Base-by-base conservation (phyloP, 2,113 vertebrate species). In the Connochaetes taurinus region DNA sequence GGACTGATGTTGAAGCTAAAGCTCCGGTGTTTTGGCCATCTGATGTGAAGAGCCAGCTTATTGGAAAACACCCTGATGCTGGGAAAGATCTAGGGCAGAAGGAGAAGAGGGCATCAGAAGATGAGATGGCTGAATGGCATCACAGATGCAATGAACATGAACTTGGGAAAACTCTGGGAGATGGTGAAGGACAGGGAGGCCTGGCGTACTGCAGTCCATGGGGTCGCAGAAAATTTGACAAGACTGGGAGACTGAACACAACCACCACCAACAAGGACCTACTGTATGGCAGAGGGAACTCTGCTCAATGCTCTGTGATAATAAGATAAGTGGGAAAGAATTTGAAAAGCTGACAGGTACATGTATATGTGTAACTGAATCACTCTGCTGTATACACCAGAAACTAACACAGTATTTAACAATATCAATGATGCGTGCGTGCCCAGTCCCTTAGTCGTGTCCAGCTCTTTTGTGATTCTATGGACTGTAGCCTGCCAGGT, bases 211-310 rank as follows among this genome's bases (percentile, higher is more conserved):
- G 67, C 36, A 23, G 10, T 12, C 67, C 36, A 23, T 36, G n/a
- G n/a, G 19, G 19, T 71, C 0, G 5, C 67, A 40, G 40, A 71
- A 19, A 40, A 36, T 74, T 21, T 0, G 0, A 36, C 64, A 74
- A 40, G 67, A 40, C 67, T 6, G 67, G n/a, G 36, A 0, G 0
- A 23, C n/a, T 40, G 19, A 40, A 36, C 10, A 23, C 19, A 23
- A 25, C 33, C 0, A 67, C 62, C 62, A 81, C 78, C 47, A 81
- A 3, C 78, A 9, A n/a, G 47, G 31, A 31, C 47, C 16, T 52
- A 52, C 78, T 33, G 45, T 21, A 7, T 12, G 33, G 47, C 47
- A 81, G 9, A 21, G 78, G 29, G 78, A 81, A 33, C 78, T 81
- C 78, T 81, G 47, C 29, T 52, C 47, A 13, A 2, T 33, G 10